These are phyloP conservation scores for Rutilus rutilus DNA, from an alignment of 2,113 vertebrate genomes.

Conservation along the genomic window DNA sequence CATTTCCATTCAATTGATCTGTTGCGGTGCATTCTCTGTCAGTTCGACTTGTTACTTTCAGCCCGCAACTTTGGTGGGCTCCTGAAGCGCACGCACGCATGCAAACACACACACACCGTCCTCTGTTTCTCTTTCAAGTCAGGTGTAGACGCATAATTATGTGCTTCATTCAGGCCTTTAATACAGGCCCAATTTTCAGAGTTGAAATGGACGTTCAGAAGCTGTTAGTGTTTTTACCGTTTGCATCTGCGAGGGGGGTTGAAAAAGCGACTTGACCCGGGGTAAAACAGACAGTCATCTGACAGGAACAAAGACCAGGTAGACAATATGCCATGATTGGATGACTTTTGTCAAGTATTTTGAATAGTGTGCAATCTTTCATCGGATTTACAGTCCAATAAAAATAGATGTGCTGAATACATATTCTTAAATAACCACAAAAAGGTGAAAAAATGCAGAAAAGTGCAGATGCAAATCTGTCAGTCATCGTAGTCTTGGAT, in stretches of 20 bases:
- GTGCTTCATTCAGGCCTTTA: conserved; percentile 64
- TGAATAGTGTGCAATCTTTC: not conserved
- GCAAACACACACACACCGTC: not conserved
- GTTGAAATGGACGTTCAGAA: conserved; percentile 50
- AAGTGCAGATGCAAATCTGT: not conserved
- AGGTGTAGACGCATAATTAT: conserved; percentile 74
- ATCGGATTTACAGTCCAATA: not conserved
- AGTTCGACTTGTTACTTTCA: conserved; percentile 34
- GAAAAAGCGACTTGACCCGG: conserved; percentile 53
- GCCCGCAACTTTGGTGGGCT: conserved; percentile 71
- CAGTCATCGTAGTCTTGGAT: not conserved
- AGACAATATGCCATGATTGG: conserved; percentile 59
- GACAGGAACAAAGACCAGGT: conserved; percentile 45
- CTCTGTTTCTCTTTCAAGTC: conserved; percentile 54
- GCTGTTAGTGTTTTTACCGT: conserved; percentile 46
- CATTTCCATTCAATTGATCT: conserved; percentile 65
- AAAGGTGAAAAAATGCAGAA: not conserved
- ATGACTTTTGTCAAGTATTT: not conserved
- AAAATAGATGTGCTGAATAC: not conserved
- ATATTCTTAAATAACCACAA: not conserved
- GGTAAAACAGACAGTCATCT: conserved; percentile 55
- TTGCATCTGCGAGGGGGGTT: conserved; percentile 58
- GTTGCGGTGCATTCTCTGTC: conserved; percentile 54
- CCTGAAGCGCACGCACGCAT: conserved; percentile 37
- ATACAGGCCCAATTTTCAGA: conserved; percentile 46